A percentile compares a stretch with the other conserved stretches of the same genome.
These are phyloP conservation scores for Ephydatia muelleri DNA, from an alignment of 37 sponge, comb jelly and placozoan species.

Conservation along the genomic window DNA sequence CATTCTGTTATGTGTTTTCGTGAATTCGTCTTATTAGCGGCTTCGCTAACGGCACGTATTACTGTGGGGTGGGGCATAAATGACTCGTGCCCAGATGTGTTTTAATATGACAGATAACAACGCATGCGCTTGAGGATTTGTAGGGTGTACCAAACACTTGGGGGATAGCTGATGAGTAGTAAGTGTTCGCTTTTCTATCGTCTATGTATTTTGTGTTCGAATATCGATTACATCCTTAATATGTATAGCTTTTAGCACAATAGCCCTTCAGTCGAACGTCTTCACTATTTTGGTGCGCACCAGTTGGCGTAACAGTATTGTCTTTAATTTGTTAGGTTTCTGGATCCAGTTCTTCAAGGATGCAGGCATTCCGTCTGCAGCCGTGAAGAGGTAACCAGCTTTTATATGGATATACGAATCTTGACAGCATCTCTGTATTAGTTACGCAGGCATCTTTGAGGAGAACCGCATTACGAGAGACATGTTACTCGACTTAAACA, in stretches of 20 bases:
- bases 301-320: background rate
- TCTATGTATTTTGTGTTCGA: no score
- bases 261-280: background rate
- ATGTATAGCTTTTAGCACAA: background rate
- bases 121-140: background rate
- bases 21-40: no score
- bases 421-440: background rate
- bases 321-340: background rate
- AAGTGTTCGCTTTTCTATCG: background rate
- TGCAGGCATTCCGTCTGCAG: constrained; percentile 83
- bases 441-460: constrained; percentile 79
- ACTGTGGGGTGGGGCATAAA: no score
- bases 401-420: background rate
- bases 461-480: constrained; percentile 83
- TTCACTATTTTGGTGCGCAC: background rate
- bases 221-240: background rate
- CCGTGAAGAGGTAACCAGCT: constrained; percentile 62
- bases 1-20: no score
- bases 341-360: constrained; percentile 85
- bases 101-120: constrained; percentile 23
- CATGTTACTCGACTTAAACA: constrained; percentile 72
- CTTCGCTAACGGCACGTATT: no score
- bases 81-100: background rate
- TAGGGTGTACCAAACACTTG: background rate
- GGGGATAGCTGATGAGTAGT: background rate